Evolutionary conservation across 1,140 invertebrate species (phyloP), one percentile per base, ranked within the genome.

Genomic region (Heterodera carotae): DNA sequence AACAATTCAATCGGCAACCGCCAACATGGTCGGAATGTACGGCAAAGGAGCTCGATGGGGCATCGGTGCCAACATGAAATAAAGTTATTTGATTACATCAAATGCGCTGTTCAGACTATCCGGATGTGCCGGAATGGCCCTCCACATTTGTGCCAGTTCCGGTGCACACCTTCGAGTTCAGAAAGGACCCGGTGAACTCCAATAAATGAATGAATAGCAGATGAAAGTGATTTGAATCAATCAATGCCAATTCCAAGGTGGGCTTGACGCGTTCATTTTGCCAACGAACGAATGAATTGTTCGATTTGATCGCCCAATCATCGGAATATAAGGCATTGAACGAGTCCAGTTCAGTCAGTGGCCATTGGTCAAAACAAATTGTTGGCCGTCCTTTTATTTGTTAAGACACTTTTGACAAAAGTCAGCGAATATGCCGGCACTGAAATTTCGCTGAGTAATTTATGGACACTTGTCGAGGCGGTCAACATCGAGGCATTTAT

Each of bases 21-120:
- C 75, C 15, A 76, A 76, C 27, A 43, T 76, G 75, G 59, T 76
- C 25, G 75, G 75, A 10, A 76, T 76, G 75, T 76, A 31, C 59
- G 27, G 60, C 7, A n/a, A 10, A 27, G 70, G 66, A 25, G 66
- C 22, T 2, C 60, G 60, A 25, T 76, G 72, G 12, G 75, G 75
- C 27, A 56, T 76, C 36, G 69, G 69, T 71, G 53, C 39, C 27
- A 33, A 27, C n/a, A n/a, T n/a, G n/a, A n/a, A n/a, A 15, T 10
- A 29, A 18, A 15, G 34, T 43, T 25, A 69, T 69, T 34, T 36
- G n/a, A n/a, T 29, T 43, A 12, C 15, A 31, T 7, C 22, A 31
- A 31, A 43, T 69, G 15, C 2, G 10, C 27, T 25, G 8, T 33
- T 33, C 15, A 68, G 75, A 76, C 29, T 76, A 75, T 48, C 66